Percentiles rank a stretch among this genome's conserved stretches.
phyloP scores from a whole-genome alignment of 2,888 invertebrate genomes.

The Rhamnusium bicolor region DNA sequence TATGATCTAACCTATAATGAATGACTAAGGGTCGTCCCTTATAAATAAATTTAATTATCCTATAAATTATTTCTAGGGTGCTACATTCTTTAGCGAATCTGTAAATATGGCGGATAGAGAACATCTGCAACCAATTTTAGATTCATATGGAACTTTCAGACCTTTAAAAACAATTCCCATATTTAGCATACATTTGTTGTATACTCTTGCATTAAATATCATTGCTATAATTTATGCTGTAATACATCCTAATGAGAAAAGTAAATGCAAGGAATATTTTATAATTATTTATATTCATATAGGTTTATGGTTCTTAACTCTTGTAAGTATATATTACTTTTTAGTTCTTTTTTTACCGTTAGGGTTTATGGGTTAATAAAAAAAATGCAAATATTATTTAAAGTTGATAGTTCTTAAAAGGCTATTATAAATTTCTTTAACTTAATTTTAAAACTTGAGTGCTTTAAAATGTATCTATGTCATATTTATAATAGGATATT shows the following conservation, averaged over 20 bases:
- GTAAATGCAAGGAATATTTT: slow-evolving; percentile 75
- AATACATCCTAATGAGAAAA: slow-evolving; percentile 66
- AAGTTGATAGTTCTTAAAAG: too few relatives aligned
- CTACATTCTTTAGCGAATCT: slow-evolving; percentile 70
- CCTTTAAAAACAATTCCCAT: slow-evolving; percentile 65
- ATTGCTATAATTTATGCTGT: slow-evolving; percentile 66
- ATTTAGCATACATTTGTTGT: slow-evolving; percentile 64
- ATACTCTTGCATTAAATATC: slow-evolving; percentile 64
- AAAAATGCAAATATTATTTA: too few relatives aligned
- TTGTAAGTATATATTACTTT: slow-evolving; percentile 72
- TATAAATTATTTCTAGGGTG: slow-evolving; percentile 63
- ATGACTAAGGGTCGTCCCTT: slow-evolving; percentile 18
- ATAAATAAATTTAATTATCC: slow-evolving; percentile 33
- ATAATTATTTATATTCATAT: slow-evolving; percentile 75
- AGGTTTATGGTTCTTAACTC: slow-evolving; percentile 75
- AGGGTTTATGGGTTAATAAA: too few relatives aligned
- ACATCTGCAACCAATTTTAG: slow-evolving; percentile 66
- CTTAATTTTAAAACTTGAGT: too few relatives aligned
- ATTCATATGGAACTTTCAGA: slow-evolving; percentile 68
- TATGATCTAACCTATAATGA: not conserved
- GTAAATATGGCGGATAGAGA: slow-evolving; percentile 68
- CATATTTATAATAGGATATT: too few relatives aligned
- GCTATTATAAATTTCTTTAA: too few relatives aligned
- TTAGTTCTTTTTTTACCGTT: too few relatives aligned
- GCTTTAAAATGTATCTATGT: too few relatives aligned